Percentiles rank a stretch among this genome's conserved stretches.
phyloP scores from a whole-genome alignment of 2,797 vertebrate species.

The Dendrocincla tyrannina region DNA sequence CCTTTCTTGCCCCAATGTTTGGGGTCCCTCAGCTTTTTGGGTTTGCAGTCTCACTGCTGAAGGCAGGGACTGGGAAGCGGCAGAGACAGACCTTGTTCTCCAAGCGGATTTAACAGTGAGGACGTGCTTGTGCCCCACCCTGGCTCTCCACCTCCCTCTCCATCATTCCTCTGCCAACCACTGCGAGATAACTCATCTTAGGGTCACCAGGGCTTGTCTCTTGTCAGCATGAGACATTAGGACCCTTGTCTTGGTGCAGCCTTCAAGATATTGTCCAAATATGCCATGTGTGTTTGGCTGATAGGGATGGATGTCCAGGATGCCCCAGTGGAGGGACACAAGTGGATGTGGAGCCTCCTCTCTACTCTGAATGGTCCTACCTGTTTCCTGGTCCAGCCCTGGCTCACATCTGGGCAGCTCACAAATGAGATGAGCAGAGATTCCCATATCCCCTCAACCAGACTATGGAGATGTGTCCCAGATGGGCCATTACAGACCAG shows the following conservation, averaged over 20 bases:
- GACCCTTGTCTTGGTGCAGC: background rate
- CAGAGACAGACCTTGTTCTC: background rate
- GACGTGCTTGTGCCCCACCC: rapidly evolving
- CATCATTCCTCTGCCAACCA: rapidly evolving
- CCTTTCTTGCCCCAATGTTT: background rate
- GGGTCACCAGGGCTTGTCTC: background rate
- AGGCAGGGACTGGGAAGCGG: background rate
- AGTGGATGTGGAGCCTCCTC: background rate
- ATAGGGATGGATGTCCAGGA: background rate
- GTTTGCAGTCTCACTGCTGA: background rate
- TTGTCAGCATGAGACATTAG: rapidly evolving
- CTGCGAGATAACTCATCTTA: background rate
- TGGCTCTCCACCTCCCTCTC: background rate
- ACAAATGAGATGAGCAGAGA: background rate
- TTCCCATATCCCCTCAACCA: rapidly evolving
- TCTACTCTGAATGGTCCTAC: background rate
- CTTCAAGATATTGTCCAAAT: background rate
- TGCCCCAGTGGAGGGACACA: rapidly evolving
- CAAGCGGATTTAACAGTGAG: background rate
- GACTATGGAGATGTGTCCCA: rapidly evolving
- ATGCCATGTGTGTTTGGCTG: background rate
- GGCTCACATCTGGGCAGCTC: background rate
- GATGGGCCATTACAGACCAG: background rate
- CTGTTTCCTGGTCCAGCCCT: background rate
- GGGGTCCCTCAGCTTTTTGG: rapidly evolving